Percentiles rank a stretch among this genome's conserved stretches.
phyloP scores from a whole-genome alignment of 2,888 invertebrate genomes.

The Agrochola circellaris region DNA sequence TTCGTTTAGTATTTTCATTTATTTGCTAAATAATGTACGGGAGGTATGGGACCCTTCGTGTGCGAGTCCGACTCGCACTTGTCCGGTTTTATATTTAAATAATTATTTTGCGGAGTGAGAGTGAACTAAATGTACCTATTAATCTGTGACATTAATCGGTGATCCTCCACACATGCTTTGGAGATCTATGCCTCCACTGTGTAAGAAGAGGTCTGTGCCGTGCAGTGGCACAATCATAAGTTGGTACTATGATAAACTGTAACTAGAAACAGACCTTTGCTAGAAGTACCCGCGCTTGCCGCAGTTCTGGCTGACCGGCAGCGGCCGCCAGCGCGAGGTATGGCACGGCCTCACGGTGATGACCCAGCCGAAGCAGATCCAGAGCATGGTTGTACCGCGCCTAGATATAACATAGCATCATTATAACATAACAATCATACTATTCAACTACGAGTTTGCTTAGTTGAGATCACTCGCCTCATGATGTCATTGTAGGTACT shows the following conservation, averaged over 20 bases:
- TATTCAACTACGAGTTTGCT: neutral
- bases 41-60: no score
- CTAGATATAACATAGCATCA: slow-evolving; percentile 62
- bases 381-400: slow-evolving; percentile 71
- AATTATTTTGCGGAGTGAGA: no score
- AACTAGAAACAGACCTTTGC: slow-evolving; percentile 61
- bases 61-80: no score
- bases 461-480: slow-evolving; percentile 28
- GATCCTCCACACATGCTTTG: neutral
- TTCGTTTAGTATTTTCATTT: no score
- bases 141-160: no score
- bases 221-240: neutral
- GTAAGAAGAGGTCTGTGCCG: no score
- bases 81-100: no score
- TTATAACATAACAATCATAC: neutral
- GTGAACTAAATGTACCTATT: no score
- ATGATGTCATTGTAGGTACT: slow-evolving; percentile 48
- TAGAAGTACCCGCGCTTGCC: slow-evolving; percentile 66
- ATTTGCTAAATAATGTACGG: no score
- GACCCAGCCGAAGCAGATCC: slow-evolving; percentile 68
- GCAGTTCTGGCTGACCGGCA: slow-evolving; percentile 57
- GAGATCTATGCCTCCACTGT: neutral
- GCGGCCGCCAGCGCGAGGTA: slow-evolving; percentile 79
- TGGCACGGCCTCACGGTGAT: slow-evolving; percentile 74
- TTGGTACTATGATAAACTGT: neutral